Conservation (phyloP, 2,113 vertebrate species). For the Notothenia rossii region DNA sequence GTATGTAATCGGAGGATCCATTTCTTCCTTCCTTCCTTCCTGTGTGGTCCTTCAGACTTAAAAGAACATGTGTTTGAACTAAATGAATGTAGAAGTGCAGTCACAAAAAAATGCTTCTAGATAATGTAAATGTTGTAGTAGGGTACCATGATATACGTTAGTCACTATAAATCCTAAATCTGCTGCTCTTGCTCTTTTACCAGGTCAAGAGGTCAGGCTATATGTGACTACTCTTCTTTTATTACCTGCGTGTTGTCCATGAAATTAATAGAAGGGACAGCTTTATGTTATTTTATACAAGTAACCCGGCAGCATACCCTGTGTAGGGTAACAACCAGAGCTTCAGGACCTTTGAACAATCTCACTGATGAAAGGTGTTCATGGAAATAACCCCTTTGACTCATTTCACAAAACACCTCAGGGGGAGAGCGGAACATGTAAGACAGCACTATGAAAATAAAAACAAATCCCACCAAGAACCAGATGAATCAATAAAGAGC, state of each 20-base stretch:
- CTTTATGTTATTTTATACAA: neutral
- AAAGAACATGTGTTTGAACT: conserved; percentile 1
- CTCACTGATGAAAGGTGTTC: neutral
- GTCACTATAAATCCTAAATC: neutral
- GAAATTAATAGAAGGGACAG: neutral
- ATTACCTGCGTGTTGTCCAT: neutral
- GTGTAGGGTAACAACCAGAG: neutral
- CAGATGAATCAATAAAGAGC: conserved; percentile 30
- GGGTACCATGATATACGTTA: neutral
- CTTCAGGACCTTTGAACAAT: neutral
- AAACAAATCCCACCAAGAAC: conserved; percentile 17
- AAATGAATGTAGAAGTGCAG: neutral
- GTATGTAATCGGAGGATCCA: conserved; percentile 15
- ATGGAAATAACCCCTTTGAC: neutral
- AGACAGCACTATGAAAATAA: conserved; percentile 38
- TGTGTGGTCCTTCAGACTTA: conserved; percentile 2
- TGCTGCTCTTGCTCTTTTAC: neutral
- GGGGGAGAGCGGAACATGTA: conserved; percentile 10
- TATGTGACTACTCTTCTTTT: neutral
- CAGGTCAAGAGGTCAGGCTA: neutral
- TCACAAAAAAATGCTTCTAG: neutral
- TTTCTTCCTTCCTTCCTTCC: conserved; percentile 48
- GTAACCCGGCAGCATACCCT: neutral
- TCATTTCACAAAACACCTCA: neutral
- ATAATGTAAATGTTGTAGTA: conserved; percentile 1